phyloP scores from a whole-genome alignment of 1,140 invertebrate genomes.

The Aleiodes sp. region DNA sequence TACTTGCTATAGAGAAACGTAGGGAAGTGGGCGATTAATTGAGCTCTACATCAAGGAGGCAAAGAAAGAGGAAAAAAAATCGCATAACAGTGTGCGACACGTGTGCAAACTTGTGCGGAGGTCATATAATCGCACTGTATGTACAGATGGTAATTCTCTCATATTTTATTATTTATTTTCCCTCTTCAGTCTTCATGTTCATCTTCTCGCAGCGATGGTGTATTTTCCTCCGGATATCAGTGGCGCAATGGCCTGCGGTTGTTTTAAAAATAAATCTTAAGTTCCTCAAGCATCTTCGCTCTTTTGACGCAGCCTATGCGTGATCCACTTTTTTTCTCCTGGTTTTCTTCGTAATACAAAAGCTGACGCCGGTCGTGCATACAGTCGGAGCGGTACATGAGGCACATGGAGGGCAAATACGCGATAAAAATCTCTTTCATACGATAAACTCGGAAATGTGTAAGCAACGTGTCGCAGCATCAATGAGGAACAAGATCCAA shows the following conservation, averaged over 20 bases:
- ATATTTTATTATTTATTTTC: neutral
- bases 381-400: no score
- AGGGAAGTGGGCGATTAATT: neutral
- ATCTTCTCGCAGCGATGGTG: neutral
- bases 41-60: neutral
- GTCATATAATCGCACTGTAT: conserved; percentile 11
- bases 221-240: neutral
- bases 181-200: no score
- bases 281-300: conserved; percentile 3
- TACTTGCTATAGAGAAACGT: neutral
- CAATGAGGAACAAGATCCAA: neutral
- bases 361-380: conserved; percentile 5
- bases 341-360: neutral
- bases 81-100: neutral
- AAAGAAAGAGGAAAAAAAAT: neutral
- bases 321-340: neutral
- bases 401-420: neutral
- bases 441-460: conserved; percentile 5
- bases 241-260: neutral
- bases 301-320: neutral
- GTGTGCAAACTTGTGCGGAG: conserved; percentile 9
- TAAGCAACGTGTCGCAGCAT: conserved; percentile 4
- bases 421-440: conserved; percentile 12
- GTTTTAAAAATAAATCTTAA: conserved; percentile 4
- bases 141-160: neutral